Evolutionary conservation across 2,888 invertebrate genomes (phyloP).

Genomic region (Hanleya hanleyi): DNA sequence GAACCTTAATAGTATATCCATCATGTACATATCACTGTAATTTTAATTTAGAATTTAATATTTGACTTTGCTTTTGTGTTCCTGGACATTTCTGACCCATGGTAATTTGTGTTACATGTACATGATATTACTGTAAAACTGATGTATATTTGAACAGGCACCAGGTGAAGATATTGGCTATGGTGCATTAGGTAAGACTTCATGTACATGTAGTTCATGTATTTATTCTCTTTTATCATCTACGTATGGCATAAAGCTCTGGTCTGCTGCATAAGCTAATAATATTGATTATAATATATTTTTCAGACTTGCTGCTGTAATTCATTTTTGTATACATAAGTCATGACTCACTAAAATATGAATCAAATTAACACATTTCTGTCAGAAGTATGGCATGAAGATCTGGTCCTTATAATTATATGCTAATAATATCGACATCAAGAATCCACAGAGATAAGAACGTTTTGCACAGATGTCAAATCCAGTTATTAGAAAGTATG

Average conservation of each 20-base stretch:
- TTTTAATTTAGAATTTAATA: too few relatives aligned
- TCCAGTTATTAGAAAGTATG: too few relatives aligned
- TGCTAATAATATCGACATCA: too few relatives aligned
- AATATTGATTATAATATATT: neutral
- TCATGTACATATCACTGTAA: too few relatives aligned
- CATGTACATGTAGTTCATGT: neutral
- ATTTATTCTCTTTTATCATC: neutral
- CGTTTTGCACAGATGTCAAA: too few relatives aligned
- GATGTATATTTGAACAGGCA: neutral
- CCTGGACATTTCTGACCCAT: too few relatives aligned
- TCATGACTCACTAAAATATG: neutral
- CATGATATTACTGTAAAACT: neutral
- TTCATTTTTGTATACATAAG: neutral
- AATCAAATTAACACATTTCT: neutral
- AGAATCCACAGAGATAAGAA: too few relatives aligned
- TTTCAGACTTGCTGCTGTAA: neutral
- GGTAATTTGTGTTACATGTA: too few relatives aligned
- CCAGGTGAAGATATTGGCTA: constrained; percentile 3
- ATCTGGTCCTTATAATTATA: too few relatives aligned
- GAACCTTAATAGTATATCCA: too few relatives aligned
- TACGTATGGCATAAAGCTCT: neutral
- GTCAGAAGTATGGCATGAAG: too few relatives aligned
- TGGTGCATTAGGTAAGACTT: neutral
- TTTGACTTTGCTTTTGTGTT: too few relatives aligned
- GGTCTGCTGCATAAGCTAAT: neutral